phyloP scores from a whole-genome alignment of 2,797 vertebrate genomes.

The Gymnodraco acuticeps region DNA sequence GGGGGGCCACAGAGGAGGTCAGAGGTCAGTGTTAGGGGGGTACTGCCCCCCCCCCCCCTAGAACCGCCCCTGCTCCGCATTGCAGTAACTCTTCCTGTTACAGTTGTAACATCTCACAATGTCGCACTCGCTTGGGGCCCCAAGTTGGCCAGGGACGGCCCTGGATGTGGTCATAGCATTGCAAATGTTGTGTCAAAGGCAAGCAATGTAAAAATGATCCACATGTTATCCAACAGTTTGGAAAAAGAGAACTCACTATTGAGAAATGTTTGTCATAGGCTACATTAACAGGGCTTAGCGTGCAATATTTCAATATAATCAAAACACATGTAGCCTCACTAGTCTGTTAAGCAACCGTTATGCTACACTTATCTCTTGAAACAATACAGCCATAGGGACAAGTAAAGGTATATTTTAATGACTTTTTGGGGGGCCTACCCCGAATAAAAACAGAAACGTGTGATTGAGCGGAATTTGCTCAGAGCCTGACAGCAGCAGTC shows the following conservation, averaged over 20 bases:
- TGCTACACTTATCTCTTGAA: neutral
- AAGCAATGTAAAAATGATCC: neutral
- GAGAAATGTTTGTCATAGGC: too few relatives aligned
- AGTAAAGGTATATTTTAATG: neutral
- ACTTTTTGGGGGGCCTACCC: neutral
- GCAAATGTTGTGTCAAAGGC: neutral
- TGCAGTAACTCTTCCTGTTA: too few relatives aligned
- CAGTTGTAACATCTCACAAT: too few relatives aligned
- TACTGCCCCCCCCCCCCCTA: too few relatives aligned
- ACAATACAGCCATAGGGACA: neutral
- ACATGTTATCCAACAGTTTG: neutral
- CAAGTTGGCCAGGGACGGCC: too few relatives aligned
- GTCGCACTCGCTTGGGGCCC: too few relatives aligned
- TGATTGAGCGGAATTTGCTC: conserved; percentile 56
- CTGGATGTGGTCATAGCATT: neutral
- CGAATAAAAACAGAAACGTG: conserved; percentile 42
- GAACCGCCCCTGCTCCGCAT: too few relatives aligned
- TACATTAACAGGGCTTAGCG: neutral
- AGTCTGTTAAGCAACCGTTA: neutral
- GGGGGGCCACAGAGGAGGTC: too few relatives aligned
- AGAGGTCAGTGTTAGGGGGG: too few relatives aligned
- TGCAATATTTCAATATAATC: neutral
- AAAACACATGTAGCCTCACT: too few relatives aligned
- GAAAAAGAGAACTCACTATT: neutral
- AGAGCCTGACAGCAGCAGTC: conserved; percentile 75